Base-by-base conservation (phyloP, 1,140 invertebrate species). In the Drosophila mayri region DNA sequence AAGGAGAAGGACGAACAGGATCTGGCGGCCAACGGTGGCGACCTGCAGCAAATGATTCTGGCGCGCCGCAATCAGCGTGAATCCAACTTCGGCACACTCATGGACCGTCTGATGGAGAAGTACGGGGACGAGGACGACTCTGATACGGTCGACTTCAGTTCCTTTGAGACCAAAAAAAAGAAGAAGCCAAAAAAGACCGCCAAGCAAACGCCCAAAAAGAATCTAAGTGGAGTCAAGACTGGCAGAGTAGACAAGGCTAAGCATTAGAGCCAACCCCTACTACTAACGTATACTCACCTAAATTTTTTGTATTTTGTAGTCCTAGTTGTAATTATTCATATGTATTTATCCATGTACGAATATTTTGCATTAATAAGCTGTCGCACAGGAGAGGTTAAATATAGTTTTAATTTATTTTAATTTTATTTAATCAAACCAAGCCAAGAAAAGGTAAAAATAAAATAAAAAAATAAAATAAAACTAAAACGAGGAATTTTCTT, bases 51-150 rank as follows among this genome's bases (percentile, higher is more conserved):
- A 37, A 68, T 83, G 63, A 92, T 93, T 20, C 57, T 91, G 54
- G 72, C 82, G 7, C 78, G 92, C 9, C 82, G 81, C 25, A 71
- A 81, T 62, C 60, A 79, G 6, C 85, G 92, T 4, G 75, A 81
- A 16, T 47, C 58, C 0, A 76, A 74, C 40, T 92, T 88, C 22
- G 67, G 71, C 47, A 88, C 91, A 0, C 59, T 93, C 0, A 81
- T 93, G 77, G 92, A 93, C 55, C 77, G 78, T 16, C 61, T 93
- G 30, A 37, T 88, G 10, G 77, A 80, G 30, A 93, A 93, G 67
- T 93, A 93, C 55, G 90, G 79, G 8, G 78, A 58, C 4, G 91
- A 91, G 11, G 91, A 92, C 57, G 86, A 91, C 30, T 76, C 75
- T 2, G 90, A 91, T 16, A 60, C 63, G 0, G 70, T 92, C 3